Evolutionary conservation across 2,113 vertebrate genomes (phyloP).

Genomic region (Datnioides undecimradiatus): DNA sequence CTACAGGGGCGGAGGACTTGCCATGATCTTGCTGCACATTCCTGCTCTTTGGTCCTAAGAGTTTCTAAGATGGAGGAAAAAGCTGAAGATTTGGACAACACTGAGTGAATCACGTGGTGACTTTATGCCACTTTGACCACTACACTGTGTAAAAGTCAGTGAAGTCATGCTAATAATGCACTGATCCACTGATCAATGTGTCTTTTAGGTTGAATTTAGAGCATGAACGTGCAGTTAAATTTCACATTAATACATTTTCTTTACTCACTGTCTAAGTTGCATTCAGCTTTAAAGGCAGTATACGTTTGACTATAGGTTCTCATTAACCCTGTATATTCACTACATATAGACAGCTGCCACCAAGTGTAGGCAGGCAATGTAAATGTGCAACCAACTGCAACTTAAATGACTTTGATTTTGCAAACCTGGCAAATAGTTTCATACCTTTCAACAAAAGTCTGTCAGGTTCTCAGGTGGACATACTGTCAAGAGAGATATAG

Average conservation of each 20-base stretch:
- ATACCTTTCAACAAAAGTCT: neutral
- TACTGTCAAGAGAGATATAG: neutral
- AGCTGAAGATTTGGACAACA: neutral
- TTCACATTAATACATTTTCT: neutral
- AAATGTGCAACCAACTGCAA: too few species aligned
- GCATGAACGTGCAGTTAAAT: neutral
- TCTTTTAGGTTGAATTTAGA: neutral
- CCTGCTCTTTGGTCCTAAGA: constrained; percentile 52
- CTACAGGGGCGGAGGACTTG: constrained; percentile 69
- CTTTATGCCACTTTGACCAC: neutral
- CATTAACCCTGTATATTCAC: neutral
- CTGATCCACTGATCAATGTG: neutral
- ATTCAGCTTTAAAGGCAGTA: neutral
- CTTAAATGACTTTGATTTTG: neutral
- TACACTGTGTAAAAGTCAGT: neutral
- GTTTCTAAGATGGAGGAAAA: constrained; percentile 43
- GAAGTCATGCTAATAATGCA: neutral
- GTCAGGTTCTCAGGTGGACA: too few species aligned
- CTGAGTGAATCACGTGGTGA: neutral
- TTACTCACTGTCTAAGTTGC: neutral
- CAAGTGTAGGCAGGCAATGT: neutral
- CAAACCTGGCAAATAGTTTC: neutral
- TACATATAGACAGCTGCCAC: neutral
- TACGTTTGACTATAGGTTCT: neutral
- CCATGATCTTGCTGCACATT: constrained; percentile 72